Evolutionary conservation across 2,797 vertebrate species (phyloP), one percentile per base, ranked within the genome.

Genomic region (Mormyrops boulengeri): DNA sequence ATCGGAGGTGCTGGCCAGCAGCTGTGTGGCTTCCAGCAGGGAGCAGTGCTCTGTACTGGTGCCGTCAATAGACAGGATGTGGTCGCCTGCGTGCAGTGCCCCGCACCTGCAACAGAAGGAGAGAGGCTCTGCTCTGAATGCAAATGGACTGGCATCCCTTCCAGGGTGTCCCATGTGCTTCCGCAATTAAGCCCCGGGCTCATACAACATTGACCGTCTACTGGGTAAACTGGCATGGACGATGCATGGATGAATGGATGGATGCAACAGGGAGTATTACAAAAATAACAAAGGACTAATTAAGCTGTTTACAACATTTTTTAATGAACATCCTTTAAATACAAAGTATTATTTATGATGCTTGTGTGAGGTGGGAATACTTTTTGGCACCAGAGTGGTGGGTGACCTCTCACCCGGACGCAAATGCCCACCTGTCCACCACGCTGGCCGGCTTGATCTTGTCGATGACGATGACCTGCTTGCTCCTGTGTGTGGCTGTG

Each of bases 11-110:
- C 96, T 97, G 86, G 97, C 97, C 90, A 99, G 92, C 6, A 99
- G 96, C 93, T 98, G 97, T 5, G 97, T 98, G 19, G 98, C 98
- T 92, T 99, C 98, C 89, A 98, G 94, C 6, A 99, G 93, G 0
- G 97, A 97, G 90, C 98, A 99, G 94, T 98, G 97, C 19, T 99
- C 98, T 0, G 97, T 99, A 77, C 97, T 97, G 0, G 97, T 98
- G 50, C 98, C 97, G 12, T 99, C 97, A 1, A 99, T 99, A 91
- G 97, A 97, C 88, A 99, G 96, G 92, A 99, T 97, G 92, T 98
- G 98, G 93, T 99, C 98, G 0, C 98, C 98, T 0, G 96, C 90
- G 0, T 97, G 98, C 91, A 99, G 57, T 0, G 97, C 98, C 0
- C 98, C 98, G 49, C 97, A 99, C 90, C 98, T 99, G 93, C 89